phyloP scores from a whole-genome alignment of 1,140 invertebrate species.

The Eubasilissa regina region DNA sequence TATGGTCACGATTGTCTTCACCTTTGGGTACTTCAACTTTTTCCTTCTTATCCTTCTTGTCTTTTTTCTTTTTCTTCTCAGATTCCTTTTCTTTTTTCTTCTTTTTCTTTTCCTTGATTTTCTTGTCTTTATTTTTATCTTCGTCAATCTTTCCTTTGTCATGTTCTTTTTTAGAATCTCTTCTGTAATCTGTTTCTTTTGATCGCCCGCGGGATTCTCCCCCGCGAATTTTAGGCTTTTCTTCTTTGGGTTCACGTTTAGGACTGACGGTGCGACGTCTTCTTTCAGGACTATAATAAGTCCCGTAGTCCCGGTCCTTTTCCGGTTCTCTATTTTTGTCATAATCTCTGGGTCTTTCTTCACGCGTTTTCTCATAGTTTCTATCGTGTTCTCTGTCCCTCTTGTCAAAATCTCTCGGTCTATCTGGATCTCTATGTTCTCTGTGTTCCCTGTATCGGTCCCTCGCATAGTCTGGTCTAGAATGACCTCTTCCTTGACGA shows the following conservation, averaged over 20 bases:
- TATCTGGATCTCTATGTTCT: slow-evolving; percentile 44
- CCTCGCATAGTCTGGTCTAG: slow-evolving; percentile 33
- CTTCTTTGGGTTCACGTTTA: slow-evolving; percentile 64
- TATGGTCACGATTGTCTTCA: slow-evolving; percentile 33
- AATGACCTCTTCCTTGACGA: slow-evolving; percentile 40
- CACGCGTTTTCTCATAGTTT: slow-evolving; percentile 60
- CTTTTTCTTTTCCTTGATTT: slow-evolving; percentile 67
- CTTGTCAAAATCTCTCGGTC: slow-evolving; percentile 41
- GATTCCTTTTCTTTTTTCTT: slow-evolving; percentile 66
- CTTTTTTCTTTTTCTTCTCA: slow-evolving; percentile 69
- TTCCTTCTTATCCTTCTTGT: slow-evolving; percentile 71
- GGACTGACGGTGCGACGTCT: slow-evolving; percentile 64
- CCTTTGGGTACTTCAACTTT: slow-evolving; percentile 61
- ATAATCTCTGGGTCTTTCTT: slow-evolving; percentile 66
- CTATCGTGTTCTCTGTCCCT: slow-evolving; percentile 52
- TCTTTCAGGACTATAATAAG: slow-evolving; percentile 47
- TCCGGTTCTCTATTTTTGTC: slow-evolving; percentile 65
- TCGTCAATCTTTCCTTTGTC: slow-evolving; percentile 68
- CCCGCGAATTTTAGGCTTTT: slow-evolving; percentile 65
- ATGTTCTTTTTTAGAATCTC: slow-evolving; percentile 69
- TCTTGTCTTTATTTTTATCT: slow-evolving; percentile 60
- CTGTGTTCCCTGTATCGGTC: slow-evolving; percentile 40
- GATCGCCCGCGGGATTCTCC: slow-evolving; percentile 69
- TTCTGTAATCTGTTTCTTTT: slow-evolving; percentile 66
- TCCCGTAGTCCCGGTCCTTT: slow-evolving; percentile 51